phyloP scores from a whole-genome alignment of 2,113 vertebrate species.

The Thomomys bottae region DNA sequence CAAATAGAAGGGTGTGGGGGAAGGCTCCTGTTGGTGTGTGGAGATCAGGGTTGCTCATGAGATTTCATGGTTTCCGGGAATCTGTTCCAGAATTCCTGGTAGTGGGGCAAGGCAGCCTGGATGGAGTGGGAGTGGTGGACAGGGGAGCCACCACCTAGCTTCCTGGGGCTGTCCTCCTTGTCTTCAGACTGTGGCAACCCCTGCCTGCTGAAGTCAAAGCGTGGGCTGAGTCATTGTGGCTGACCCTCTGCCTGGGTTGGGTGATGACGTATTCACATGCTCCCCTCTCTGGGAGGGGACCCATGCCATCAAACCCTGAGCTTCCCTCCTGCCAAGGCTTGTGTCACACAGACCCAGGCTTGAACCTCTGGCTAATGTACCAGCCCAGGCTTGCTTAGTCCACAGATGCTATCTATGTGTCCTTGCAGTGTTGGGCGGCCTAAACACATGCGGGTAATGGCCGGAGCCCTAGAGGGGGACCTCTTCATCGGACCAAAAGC shows the following conservation, averaged over 20 bases:
- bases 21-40: background rate
- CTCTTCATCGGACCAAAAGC: conserved; percentile 95
- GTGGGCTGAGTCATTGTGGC: conserved; percentile 4
- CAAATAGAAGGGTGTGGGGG: background rate
- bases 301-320: background rate
- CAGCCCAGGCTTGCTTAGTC: background rate
- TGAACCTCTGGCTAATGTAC: background rate
- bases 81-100: background rate
- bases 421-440: conserved; percentile 91
- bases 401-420: background rate
- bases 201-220: background rate
- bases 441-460: conserved; percentile 95
- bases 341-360: background rate
- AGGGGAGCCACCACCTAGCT: background rate
- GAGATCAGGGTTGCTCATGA: background rate
- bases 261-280: background rate
- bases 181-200: background rate
- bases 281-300: background rate
- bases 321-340: background rate
- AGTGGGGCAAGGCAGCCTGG: background rate
- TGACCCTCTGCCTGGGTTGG: conserved; percentile 37
- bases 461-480: conserved; percentile 93
- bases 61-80: background rate
- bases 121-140: background rate
- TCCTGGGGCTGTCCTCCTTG: background rate